These are phyloP conservation scores for Rhegmatorhina hoffmannsi DNA, from an alignment of 2,113 vertebrate species.

Conservation along the genomic window DNA sequence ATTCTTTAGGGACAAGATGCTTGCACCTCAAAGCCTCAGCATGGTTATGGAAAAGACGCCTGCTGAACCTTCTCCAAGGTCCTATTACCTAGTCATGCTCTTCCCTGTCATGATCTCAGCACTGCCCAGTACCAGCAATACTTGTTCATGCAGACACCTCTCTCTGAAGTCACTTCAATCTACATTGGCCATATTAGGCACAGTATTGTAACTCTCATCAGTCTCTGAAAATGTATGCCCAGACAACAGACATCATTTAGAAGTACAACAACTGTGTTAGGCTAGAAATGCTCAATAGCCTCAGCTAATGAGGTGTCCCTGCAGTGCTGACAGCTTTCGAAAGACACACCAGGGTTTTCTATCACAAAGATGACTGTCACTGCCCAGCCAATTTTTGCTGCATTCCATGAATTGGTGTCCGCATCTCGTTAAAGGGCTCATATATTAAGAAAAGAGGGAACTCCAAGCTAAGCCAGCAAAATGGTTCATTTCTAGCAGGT, in stretches of 20 bases:
- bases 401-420: neutral
- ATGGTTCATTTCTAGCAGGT: neutral
- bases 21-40: neutral
- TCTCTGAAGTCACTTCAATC: neutral
- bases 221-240: neutral
- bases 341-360: neutral
- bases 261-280: neutral
- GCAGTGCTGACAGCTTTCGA: neutral
- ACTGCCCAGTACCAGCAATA: neutral
- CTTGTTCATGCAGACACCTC: neutral
- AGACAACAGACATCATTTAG: neutral
- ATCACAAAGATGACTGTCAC: neutral
- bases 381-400: neutral
- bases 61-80: neutral
- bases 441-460: neutral
- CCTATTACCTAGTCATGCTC: neutral
- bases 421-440: rapidly evolving
- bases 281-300: neutral
- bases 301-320: neutral
- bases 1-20: neutral
- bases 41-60: rapidly evolving
- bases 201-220: neutral
- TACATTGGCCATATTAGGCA: too few relatives aligned
- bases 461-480: neutral
- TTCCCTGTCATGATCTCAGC: neutral